phyloP scores from a whole-genome alignment of 1,140 invertebrate species.

The Nixonia krombeini region DNA sequence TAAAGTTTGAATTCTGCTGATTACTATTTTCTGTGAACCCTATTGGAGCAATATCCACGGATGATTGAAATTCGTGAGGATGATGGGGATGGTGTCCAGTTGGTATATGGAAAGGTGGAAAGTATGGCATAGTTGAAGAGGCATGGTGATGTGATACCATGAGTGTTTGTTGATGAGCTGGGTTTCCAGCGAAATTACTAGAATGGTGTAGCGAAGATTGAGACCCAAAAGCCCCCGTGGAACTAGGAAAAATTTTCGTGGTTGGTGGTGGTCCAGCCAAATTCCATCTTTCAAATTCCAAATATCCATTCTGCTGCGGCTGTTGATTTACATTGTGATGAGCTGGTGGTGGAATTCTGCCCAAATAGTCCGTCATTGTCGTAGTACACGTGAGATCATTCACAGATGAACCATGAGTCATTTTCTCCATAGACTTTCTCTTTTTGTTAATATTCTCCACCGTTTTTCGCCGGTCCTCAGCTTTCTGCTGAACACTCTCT shows the following conservation, averaged over 20 bases:
- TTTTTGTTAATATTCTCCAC: conserved; percentile 55
- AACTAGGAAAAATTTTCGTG: conserved; percentile 76
- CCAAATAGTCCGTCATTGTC: conserved; percentile 74
- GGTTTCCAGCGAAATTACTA: conserved; percentile 72
- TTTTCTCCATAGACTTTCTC: conserved; percentile 59
- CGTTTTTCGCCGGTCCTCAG: conserved; percentile 42
- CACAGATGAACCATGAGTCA: conserved; percentile 62
- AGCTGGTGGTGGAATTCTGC: conserved; percentile 79
- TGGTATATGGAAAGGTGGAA: conserved; percentile 78
- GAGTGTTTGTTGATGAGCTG: conserved; percentile 77
- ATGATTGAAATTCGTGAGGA: conserved; percentile 76
- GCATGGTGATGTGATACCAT: conserved; percentile 77
- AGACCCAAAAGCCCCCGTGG: conserved; percentile 72
- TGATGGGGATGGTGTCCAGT: conserved; percentile 62
- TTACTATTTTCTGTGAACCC: conserved; percentile 55
- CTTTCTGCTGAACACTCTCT: conserved; percentile 52
- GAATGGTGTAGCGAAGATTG: conserved; percentile 73
- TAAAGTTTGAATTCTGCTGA: conserved; percentile 42
- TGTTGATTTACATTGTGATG: conserved; percentile 78
- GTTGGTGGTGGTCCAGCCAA: conserved; percentile 73
- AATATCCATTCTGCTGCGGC: conserved; percentile 78
- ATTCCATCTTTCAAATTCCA: conserved; percentile 83
- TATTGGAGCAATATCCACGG: conserved; percentile 77
- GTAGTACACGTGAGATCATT: conserved; percentile 69
- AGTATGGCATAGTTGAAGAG: too few species aligned